Conservation (phyloP, 2,888 invertebrate species). For the Agonopterix alstromeriana region DNA sequence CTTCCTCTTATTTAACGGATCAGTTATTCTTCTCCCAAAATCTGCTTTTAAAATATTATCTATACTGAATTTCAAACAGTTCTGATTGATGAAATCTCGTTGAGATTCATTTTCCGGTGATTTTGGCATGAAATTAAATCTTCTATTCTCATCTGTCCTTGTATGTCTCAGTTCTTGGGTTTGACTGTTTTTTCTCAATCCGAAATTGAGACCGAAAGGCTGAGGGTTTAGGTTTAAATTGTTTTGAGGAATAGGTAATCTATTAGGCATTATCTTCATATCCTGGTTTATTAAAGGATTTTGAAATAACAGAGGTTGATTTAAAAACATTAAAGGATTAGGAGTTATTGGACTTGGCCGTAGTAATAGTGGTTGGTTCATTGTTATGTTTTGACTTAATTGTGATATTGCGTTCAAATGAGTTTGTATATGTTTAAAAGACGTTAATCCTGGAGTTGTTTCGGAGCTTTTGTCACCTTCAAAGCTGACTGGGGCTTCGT, state of each 20-base stretch:
- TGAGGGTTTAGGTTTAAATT: constrained; percentile 40
- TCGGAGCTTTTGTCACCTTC: constrained; percentile 36
- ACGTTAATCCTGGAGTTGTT: constrained; percentile 58
- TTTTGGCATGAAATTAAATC: constrained; percentile 44
- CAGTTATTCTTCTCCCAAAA: constrained; percentile 84
- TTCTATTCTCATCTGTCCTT: constrained; percentile 51
- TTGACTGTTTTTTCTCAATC: constrained; percentile 29
- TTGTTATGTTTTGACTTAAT: constrained; percentile 70
- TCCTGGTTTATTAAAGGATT: constrained; percentile 56
- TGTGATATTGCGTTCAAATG: constrained; percentile 83
- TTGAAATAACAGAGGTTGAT: constrained; percentile 63
- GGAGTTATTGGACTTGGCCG: constrained; percentile 68
- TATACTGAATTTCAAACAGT: constrained; percentile 87
- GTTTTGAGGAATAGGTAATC: constrained; percentile 47
- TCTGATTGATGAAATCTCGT: constrained; percentile 70
- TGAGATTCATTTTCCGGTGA: constrained; percentile 56
- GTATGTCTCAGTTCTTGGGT: constrained; percentile 33
- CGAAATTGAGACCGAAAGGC: constrained; percentile 53
- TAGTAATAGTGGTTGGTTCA: constrained; percentile 58
- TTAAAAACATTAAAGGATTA: constrained; percentile 69
- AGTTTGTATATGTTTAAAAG: constrained; percentile 81
- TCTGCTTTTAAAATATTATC: constrained; percentile 91
- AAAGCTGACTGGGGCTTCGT: constrained; percentile 79
- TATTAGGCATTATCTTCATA: constrained; percentile 27
- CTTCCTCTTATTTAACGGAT: constrained; percentile 81